These are phyloP conservation scores for Dipodomys stephensi DNA, from an alignment of 2,113 vertebrate genomes.

Conservation along the genomic window DNA sequence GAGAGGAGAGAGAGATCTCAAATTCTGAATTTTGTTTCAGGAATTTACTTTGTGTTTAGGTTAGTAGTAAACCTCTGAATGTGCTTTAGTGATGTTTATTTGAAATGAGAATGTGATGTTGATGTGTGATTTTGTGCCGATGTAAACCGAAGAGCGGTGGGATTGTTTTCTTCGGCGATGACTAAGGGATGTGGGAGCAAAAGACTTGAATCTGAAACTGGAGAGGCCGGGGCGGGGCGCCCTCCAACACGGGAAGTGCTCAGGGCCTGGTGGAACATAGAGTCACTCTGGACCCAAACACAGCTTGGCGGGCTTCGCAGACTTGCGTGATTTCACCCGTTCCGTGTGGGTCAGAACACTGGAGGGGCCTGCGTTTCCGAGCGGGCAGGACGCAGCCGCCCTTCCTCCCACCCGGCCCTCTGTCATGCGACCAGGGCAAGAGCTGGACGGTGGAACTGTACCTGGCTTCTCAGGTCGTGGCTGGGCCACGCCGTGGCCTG, in stretches of 20 bases:
- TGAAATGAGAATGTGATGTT: rapidly evolving
- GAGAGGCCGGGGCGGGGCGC: not conserved
- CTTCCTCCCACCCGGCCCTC: rapidly evolving
- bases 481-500: rapidly evolving
- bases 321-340: not conserved
- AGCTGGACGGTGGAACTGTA: rapidly evolving
- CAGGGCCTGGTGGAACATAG: not conserved
- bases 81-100: not conserved
- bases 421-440: not conserved
- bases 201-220: not conserved
- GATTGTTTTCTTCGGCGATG: not conserved
- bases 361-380: not conserved
- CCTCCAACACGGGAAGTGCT: not conserved
- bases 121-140: not conserved
- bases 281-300: not conserved
- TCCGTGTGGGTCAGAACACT: rapidly evolving
- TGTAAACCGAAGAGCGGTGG: not conserved
- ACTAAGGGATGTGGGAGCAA: not conserved
- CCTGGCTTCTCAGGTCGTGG: not conserved
- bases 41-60: not conserved
- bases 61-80: not conserved
- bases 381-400: rapidly evolving
- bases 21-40: not conserved
- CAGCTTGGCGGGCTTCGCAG: conserved; percentile 50
- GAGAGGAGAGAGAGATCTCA: too few species aligned